Evolutionary conservation across 2,113 vertebrate species (phyloP).

Genomic region (Cavia aperea): DNA sequence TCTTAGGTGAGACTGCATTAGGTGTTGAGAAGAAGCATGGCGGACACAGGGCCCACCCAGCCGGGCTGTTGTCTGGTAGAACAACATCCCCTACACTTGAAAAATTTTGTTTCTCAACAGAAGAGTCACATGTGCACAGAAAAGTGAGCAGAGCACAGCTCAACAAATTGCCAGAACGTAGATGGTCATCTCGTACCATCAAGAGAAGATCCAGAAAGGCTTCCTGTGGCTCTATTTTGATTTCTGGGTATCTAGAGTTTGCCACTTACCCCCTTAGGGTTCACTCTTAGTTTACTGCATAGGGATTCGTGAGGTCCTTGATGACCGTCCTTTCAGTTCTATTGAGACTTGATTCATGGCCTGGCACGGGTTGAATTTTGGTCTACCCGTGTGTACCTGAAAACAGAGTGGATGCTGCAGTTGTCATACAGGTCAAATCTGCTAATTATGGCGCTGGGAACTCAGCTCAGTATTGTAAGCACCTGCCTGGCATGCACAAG

Average conservation of each 20-base stretch:
- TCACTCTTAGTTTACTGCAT: not conserved
- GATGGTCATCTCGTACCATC: not conserved
- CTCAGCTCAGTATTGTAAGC: no score
- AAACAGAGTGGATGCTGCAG: not conserved
- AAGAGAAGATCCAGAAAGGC: not conserved
- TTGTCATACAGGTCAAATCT: not conserved
- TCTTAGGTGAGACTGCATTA: fast-evolving
- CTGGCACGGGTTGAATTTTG: not conserved
- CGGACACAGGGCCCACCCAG: not conserved
- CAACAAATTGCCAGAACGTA: not conserved
- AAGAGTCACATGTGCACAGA: not conserved
- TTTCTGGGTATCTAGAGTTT: not conserved
- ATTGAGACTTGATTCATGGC: not conserved
- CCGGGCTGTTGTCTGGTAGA: fast-evolving
- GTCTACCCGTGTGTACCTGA: no score
- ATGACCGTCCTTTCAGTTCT: not conserved
- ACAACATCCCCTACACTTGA: not conserved
- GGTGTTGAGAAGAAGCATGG: fast-evolving
- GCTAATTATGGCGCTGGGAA: no score
- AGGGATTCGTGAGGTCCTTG: not conserved
- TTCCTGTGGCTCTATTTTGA: not conserved
- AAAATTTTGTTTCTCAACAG: not conserved
- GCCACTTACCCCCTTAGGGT: not conserved
- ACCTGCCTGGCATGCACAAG: no score
- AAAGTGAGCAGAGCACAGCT: not conserved